Conservation (phyloP, 2,888 invertebrate species). For the Tethea ocularis region DNA sequence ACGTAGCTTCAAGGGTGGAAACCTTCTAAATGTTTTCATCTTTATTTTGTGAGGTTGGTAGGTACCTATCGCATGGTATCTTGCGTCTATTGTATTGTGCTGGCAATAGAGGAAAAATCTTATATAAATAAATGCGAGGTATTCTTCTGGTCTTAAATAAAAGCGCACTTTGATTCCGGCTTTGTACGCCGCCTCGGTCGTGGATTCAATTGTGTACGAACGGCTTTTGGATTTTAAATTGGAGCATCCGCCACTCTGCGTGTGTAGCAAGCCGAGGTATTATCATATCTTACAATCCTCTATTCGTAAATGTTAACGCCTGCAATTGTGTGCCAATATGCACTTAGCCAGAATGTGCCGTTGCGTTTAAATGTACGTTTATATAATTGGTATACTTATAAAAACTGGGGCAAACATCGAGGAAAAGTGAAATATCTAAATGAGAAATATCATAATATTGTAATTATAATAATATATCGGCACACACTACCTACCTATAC, state of each 20-base stretch:
- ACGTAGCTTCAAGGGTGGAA: background rate
- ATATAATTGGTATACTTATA: no score
- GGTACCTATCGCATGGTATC: background rate
- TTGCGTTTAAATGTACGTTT: background rate
- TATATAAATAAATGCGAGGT: background rate
- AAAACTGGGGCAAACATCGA: no score
- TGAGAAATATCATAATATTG: no score
- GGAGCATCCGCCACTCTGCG: background rate
- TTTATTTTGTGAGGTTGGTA: slow-evolving; percentile 1
- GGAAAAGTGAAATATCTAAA: no score
- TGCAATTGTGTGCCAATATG: background rate
- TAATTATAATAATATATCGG: no score
- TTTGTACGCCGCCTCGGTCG: background rate
- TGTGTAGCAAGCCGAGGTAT: background rate
- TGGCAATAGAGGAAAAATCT: background rate
- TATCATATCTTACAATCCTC: background rate
- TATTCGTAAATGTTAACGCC: background rate
- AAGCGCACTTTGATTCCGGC: slow-evolving; percentile 3
- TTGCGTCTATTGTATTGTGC: background rate
- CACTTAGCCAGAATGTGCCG: background rate
- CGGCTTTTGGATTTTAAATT: background rate
- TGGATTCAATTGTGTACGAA: background rate
- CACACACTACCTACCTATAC: no score
- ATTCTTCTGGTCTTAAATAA: background rate
- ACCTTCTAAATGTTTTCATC: background rate